These are phyloP conservation scores for Microctonus aethiopoides DNA, from an alignment of 2,888 invertebrate genomes.

Conservation along the genomic window DNA sequence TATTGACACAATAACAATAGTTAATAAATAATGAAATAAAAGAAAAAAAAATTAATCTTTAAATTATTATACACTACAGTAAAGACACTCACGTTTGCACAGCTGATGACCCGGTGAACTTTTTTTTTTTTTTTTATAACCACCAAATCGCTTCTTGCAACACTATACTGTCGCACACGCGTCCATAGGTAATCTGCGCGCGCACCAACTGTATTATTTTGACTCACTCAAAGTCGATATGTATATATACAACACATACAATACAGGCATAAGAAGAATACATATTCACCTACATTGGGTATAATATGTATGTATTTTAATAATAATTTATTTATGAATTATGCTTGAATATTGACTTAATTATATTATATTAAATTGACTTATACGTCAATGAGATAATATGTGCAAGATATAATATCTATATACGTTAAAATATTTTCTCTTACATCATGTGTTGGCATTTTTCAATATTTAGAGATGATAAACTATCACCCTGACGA, in stretches of 20 bases:
- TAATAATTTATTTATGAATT: too few relatives aligned
- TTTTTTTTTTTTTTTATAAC: background rate
- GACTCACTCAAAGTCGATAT: background rate
- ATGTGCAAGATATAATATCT: too few relatives aligned
- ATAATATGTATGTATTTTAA: too few relatives aligned
- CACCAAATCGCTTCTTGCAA: background rate
- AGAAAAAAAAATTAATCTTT: background rate
- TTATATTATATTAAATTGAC: too few relatives aligned
- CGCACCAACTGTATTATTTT: background rate
- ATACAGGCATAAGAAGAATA: too few relatives aligned
- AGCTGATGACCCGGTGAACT: background rate
- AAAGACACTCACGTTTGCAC: background rate
- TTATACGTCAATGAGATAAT: too few relatives aligned
- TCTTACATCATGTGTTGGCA: background rate
- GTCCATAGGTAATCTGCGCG: background rate
- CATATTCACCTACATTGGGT: too few relatives aligned
- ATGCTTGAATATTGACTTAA: too few relatives aligned
- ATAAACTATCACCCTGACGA: background rate
- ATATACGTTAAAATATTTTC: too few relatives aligned
- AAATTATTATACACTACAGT: background rate
- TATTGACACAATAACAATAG: background rate
- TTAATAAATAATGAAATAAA: background rate
- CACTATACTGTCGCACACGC: background rate
- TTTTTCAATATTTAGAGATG: background rate
- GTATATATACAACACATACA: background rate